phyloP scores from a whole-genome alignment of 2,888 invertebrate species.

The Acleris literana region DNA sequence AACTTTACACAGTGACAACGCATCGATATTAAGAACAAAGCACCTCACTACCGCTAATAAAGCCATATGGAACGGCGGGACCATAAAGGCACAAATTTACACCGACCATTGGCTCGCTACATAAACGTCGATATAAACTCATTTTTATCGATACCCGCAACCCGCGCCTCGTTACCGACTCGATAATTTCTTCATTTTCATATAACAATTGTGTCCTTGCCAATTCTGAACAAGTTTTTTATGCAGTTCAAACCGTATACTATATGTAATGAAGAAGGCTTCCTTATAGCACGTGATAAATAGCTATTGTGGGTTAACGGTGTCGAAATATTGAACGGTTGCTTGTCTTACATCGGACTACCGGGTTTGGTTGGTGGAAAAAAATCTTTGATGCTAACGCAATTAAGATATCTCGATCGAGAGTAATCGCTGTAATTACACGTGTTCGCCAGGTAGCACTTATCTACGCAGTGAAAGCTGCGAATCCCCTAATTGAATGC shows the following conservation, averaged over 20 bases:
- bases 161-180: conserved; percentile 62
- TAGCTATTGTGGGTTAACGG: conserved; percentile 45
- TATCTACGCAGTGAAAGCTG: conserved; percentile 54
- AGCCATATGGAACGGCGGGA: conserved; percentile 55
- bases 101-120: conserved; percentile 60
- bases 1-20: conserved; percentile 45
- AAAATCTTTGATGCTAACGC: conserved; percentile 43
- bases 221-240: conserved; percentile 56
- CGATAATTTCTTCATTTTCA: conserved; percentile 75
- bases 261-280: conserved; percentile 46
- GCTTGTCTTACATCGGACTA: conserved; percentile 25
- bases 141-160: conserved; percentile 71
- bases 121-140: conserved; percentile 70
- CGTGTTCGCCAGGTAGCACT: conserved; percentile 47
- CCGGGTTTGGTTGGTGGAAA: conserved; percentile 23
- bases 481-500: conserved; percentile 35
- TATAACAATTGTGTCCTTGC: conserved; percentile 44
- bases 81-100: conserved; percentile 70
- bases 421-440: conserved; percentile 54
- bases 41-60: conserved; percentile 67
- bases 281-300: conserved; percentile 46
- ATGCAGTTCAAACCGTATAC: conserved; percentile 46
- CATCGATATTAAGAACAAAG: conserved; percentile 55
- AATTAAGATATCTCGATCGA: conserved; percentile 56
- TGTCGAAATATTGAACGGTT: conserved; percentile 35